Percentiles rank a stretch among this genome's conserved stretches.
phyloP scores from a whole-genome alignment of 1,140 invertebrate species.

The Camponotus pennsylvanicus region DNA sequence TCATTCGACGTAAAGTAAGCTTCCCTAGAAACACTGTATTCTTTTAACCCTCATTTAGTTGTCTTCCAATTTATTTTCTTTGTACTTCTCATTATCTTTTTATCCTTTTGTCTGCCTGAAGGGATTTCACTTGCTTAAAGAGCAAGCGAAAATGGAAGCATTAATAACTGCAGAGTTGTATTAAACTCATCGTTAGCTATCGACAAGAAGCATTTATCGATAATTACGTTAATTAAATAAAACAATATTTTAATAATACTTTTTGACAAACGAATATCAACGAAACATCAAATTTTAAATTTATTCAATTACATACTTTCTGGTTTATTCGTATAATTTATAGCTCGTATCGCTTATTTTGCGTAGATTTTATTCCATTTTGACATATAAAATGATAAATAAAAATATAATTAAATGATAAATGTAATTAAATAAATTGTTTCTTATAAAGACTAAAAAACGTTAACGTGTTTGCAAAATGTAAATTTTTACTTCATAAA shows the following conservation, averaged over 20 bases:
- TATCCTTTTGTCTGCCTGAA: slow-evolving; percentile 20
- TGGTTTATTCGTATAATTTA: no score
- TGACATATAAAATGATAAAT: not conserved
- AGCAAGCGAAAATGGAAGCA: slow-evolving; percentile 21
- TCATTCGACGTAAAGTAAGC: slow-evolving; percentile 14
- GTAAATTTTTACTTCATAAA: not conserved
- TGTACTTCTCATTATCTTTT: slow-evolving; percentile 17
- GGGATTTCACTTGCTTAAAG: slow-evolving; percentile 20
- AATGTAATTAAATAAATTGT: no score
- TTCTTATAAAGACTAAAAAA: not conserved
- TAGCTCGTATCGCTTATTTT: no score
- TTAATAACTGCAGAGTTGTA: slow-evolving; percentile 26
- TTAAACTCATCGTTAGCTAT: not conserved
- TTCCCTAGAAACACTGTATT: not conserved
- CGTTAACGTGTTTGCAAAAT: not conserved
- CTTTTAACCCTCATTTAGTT: not conserved
- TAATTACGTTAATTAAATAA: not conserved
- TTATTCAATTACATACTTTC: no score
- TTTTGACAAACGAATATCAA: not conserved
- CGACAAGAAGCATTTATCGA: not conserved
- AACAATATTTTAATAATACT: not conserved
- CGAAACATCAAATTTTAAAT: not conserved
- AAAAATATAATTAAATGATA: no score
- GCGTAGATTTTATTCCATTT: no score
- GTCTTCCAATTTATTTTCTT: slow-evolving; percentile 47